A percentile compares a stretch with the other conserved stretches of the same genome.
Conservation (phyloP, 2,113 vertebrate species). For the Apodemus sylvaticus region DNA sequence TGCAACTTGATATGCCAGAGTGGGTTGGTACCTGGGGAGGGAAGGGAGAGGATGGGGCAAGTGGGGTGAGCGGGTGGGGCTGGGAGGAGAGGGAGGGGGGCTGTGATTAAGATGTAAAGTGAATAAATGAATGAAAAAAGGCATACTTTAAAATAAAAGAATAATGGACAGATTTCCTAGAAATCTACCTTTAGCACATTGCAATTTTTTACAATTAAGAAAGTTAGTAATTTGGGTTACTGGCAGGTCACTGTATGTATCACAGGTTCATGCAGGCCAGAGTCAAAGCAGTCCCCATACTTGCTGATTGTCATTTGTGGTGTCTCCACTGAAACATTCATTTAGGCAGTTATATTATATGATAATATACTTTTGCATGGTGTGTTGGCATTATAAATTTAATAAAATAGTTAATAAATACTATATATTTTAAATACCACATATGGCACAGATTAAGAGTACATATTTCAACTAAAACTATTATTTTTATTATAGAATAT, state of each 20-base stretch:
- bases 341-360: not conserved
- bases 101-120: too few species aligned
- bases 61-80: too few species aligned
- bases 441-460: constrained; percentile 34
- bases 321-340: not conserved
- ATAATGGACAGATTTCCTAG: not conserved
- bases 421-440: not conserved
- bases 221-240: not conserved
- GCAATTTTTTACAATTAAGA: not conserved
- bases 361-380: not conserved
- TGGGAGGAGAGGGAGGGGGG: too few species aligned
- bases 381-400: not conserved
- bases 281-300: not conserved
- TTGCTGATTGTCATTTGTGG: not conserved
- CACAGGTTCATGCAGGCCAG: not conserved
- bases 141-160: not conserved
- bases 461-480: constrained; percentile 44
- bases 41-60: too few species aligned
- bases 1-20: too few species aligned
- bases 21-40: too few species aligned
- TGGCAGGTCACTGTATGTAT: not conserved
- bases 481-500: constrained; percentile 85
- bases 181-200: not conserved
- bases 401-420: not conserved
- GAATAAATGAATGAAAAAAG: not conserved